Conservation (phyloP, 2,797 vertebrate species). For the Sorex maritimensis region DNA sequence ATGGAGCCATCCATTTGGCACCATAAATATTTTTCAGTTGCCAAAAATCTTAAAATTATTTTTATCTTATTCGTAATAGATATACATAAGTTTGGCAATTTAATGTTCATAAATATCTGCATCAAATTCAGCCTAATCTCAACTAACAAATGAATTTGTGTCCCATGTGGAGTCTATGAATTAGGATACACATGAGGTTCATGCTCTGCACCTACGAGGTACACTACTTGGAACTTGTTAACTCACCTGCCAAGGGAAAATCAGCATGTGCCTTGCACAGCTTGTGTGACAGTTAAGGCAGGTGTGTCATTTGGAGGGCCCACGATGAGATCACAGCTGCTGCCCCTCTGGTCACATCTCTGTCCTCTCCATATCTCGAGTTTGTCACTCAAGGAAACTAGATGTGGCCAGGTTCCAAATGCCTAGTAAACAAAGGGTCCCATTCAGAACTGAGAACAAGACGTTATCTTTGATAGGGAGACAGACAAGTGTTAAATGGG, state of each 20-base stretch:
- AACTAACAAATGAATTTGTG: not conserved
- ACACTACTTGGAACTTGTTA: not conserved
- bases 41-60: not conserved
- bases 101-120: not conserved
- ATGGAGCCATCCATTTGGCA: not conserved
- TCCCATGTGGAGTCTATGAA: not conserved
- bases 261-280: not conserved
- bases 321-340: not conserved
- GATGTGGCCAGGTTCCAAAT: not conserved
- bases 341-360: not conserved
- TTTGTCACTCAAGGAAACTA: not conserved
- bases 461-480: not conserved
- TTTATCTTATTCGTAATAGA: not conserved
- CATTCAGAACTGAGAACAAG: not conserved
- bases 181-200: not conserved
- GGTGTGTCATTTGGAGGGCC: not conserved
- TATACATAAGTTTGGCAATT: not conserved
- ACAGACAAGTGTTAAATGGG: not conserved
- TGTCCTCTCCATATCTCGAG: not conserved
- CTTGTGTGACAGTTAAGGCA: not conserved
- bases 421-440: not conserved
- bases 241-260: not conserved
- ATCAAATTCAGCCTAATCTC: not conserved
- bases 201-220: not conserved
- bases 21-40: not conserved